A percentile compares a stretch with the other conserved stretches of the same genome.
Evolutionary conservation across 1,140 invertebrate species (phyloP).

Genomic region (Mycetomoellerius zeteki): DNA sequence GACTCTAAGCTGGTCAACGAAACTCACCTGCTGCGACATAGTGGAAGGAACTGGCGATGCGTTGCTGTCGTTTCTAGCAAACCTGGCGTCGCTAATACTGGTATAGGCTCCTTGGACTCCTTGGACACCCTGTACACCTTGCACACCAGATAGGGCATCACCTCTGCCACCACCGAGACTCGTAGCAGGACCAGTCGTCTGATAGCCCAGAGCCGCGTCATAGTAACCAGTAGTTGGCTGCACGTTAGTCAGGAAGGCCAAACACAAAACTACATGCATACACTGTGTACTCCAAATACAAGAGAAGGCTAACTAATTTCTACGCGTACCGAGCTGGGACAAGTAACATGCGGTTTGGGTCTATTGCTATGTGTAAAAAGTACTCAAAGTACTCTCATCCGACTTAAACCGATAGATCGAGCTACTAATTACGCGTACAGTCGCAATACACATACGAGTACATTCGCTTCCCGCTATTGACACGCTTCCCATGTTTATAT

Average conservation of each 20-base stretch:
- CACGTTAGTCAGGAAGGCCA: conserved; percentile 86
- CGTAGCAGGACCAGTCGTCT: conserved; percentile 86
- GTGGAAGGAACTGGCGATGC: conserved; percentile 93
- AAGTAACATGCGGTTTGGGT: conserved; percentile 67
- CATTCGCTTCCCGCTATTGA: not conserved
- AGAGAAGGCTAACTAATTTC: conserved; percentile 76
- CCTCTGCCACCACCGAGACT: conserved; percentile 88
- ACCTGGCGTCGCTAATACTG: conserved; percentile 91
- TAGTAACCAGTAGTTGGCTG: conserved; percentile 87
- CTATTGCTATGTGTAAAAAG: conserved; percentile 13
- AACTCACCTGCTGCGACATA: conserved; percentile 90
- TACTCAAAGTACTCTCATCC: conserved; percentile 13
- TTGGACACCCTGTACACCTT: conserved; percentile 85
- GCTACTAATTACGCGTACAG: not conserved
- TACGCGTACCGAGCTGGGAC: conserved; percentile 70
- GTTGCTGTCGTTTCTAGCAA: conserved; percentile 93
- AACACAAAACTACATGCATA: conserved; percentile 87
- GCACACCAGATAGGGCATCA: conserved; percentile 89
- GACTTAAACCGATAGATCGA: conserved; percentile 15
- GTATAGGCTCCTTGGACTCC: conserved; percentile 89
- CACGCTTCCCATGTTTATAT: not conserved
- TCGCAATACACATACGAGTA: conserved; percentile 3
- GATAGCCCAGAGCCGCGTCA: conserved; percentile 86
- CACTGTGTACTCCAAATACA: conserved; percentile 87
- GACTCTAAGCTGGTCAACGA: conserved; percentile 7